Evolutionary conservation across 1,140 invertebrate species (phyloP), one percentile per base, ranked within the genome.

Genomic region (roundworm (Caenorhabditis elegans)): DNA sequence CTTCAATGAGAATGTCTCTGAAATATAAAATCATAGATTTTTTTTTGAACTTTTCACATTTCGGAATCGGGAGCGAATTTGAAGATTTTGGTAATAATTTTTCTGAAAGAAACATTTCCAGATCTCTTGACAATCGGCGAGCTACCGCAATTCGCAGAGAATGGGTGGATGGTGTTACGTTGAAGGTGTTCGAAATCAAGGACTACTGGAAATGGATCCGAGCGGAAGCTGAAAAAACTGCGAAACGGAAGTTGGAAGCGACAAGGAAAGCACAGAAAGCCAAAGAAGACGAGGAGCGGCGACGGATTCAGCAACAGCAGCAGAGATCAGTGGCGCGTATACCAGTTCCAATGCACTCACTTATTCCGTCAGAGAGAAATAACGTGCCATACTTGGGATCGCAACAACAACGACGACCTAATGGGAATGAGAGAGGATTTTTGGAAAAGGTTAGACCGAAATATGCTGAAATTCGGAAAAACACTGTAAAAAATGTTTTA

Each of bases 111-210:
- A 51, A 48, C 49, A 47, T 28, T 48, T 48, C 10, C 77, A 53
- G 49, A 53, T 22, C 10, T 10, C 26, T 78, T 19, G 46, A 55
- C 15, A 51, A 53, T 36, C 36, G 77, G 17, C 24, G 15, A 2
- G 34, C 60, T 5, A 70, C 60, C 5, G 34, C 47, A 1, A 28
- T 55, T 26, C 65, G 48, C n/a, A 17, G 39, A 4, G 80, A 81
- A 39, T 85, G 84, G 84, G 48, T 85, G 17, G 83, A 85, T 24
- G 84, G 84, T 43, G 78, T 85, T 11, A 84, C 86, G 2, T 55
- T 85, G 10, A 85, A 85, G 65, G 51, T 85, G 17, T 82, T 28
- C 47, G 84, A 85, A 75, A 85, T 85, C 24, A 81, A 51, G 19
- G 70, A 83, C 46, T 83, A 83, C 49, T 83, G 82, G 82, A 82